phyloP scores from a whole-genome alignment of 1,140 invertebrate species.

The Octopus sinensis region DNA sequence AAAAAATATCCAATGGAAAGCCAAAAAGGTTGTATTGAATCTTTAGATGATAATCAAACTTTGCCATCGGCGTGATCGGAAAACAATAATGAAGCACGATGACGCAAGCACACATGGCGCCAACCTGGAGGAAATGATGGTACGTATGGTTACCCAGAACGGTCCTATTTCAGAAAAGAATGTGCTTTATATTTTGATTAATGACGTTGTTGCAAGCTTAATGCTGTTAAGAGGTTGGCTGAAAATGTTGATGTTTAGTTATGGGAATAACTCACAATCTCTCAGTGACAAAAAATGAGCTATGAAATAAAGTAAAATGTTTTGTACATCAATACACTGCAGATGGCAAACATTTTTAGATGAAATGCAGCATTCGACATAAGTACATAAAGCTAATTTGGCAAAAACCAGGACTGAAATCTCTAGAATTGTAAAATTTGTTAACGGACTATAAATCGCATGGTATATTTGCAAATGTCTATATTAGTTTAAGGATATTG shows the following conservation, averaged over 20 bases:
- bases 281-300: background rate
- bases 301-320: no score
- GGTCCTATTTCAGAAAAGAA: background rate
- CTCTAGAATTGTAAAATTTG: no score
- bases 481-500: no score
- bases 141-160: background rate
- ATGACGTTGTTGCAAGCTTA: background rate
- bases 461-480: no score
- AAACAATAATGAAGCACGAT: background rate
- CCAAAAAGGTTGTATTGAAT: background rate
- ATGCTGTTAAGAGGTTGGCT: slow-evolving; percentile 1
- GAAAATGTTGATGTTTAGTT: background rate
- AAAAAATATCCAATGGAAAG: background rate
- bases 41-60: background rate
- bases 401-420: no score
- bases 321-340: no score
- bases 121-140: background rate
- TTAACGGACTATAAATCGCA: no score
- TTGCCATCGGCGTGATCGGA: background rate
- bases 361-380: no score
- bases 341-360: no score
- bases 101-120: background rate
- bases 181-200: background rate
- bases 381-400: no score
- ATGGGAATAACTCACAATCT: background rate